Evolutionary conservation across 2,888 invertebrate species (phyloP).

Genomic region (Ornithoptera alexandrae): DNA sequence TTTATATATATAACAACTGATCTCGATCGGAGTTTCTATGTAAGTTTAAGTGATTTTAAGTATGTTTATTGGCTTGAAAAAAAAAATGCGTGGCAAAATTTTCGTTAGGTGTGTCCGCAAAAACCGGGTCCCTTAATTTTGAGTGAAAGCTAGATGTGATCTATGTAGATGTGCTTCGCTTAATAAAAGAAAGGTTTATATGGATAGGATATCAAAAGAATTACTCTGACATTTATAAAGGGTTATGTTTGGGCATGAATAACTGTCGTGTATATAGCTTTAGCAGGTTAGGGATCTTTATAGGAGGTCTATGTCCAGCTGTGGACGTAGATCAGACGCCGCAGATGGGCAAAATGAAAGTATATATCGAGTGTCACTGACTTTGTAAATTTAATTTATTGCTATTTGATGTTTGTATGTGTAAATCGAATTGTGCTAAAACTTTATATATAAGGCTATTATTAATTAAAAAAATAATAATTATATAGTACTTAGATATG

Average conservation of each 20-base stretch:
- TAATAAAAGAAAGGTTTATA: neutral
- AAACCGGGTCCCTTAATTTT: conserved; percentile 7
- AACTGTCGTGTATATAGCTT: too few species aligned
- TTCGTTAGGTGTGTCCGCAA: conserved; percentile 12
- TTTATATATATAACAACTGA: too few species aligned
- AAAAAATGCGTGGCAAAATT: conserved; percentile 9
- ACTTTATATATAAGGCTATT: neutral
- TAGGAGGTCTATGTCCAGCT: too few species aligned
- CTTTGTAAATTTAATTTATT: too few species aligned
- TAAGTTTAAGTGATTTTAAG: conserved; percentile 5
- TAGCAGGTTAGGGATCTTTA: too few species aligned
- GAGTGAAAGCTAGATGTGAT: conserved; percentile 21
- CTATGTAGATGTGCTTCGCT: conserved; percentile 20
- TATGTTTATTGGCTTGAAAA: conserved; percentile 20
- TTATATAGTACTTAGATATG: neutral
- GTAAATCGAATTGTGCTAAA: conserved; percentile 11
- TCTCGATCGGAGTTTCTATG: conserved; percentile 16
- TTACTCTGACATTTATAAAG: too few species aligned
- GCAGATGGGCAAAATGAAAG: too few species aligned
- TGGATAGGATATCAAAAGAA: too few species aligned
- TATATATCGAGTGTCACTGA: too few species aligned
- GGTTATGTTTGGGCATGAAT: too few species aligned
- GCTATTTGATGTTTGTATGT: conserved; percentile 8
- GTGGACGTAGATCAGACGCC: too few species aligned
- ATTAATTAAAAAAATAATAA: neutral